Percentiles rank a stretch among this genome's conserved stretches.
Conservation (phyloP, 2,797 vertebrate genomes). For the Eulemur rubriventer region DNA sequence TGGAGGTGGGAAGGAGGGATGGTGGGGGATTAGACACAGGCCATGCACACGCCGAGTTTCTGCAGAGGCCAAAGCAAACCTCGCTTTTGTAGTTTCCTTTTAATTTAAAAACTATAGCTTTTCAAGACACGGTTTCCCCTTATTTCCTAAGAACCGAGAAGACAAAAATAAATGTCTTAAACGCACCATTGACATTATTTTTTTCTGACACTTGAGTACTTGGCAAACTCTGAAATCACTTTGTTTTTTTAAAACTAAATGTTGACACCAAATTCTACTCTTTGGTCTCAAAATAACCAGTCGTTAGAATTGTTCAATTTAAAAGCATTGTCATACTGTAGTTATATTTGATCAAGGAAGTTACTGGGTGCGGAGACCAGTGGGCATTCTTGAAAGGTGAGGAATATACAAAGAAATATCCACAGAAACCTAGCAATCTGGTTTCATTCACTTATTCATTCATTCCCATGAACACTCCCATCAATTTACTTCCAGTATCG, state of each 20-base stretch:
- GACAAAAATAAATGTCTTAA: constrained; percentile 30
- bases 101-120: constrained; percentile 12
- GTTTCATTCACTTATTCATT: neutral
- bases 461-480: neutral
- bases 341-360: neutral
- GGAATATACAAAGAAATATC: neutral
- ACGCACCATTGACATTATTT: neutral
- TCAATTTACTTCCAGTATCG: neutral
- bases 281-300: constrained; percentile 36
- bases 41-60: neutral
- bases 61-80: neutral
- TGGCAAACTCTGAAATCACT: constrained; percentile 23
- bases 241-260: neutral
- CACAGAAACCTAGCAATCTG: neutral
- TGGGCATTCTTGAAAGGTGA: neutral
- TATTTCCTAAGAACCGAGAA: neutral
- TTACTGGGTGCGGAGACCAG: neutral
- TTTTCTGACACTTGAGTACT: neutral
- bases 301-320: neutral
- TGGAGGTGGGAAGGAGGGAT: neutral
- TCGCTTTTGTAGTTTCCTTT: neutral
- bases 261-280: constrained; percentile 16
- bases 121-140: constrained; percentile 17
- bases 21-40: neutral
- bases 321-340: neutral